These are phyloP conservation scores for Chionis minor DNA, from an alignment of 2,113 vertebrate genomes.

Conservation along the genomic window DNA sequence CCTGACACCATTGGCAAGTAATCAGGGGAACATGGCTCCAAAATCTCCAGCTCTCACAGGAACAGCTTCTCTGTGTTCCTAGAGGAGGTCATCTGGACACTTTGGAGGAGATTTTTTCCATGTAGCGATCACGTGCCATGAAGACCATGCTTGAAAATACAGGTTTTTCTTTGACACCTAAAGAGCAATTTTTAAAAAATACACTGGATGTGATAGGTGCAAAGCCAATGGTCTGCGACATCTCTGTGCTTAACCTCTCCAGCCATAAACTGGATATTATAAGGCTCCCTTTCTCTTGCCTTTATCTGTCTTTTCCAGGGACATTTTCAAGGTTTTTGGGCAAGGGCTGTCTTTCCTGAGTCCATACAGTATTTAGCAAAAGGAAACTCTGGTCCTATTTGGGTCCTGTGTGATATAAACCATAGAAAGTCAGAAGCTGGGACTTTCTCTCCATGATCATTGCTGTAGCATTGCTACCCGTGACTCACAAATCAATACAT, in stretches of 20 bases:
- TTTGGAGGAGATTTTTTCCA: not conserved
- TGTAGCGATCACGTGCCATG: not conserved
- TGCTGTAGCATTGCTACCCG: not conserved
- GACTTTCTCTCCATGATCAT: not conserved
- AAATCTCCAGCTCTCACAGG: not conserved
- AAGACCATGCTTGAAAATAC: not conserved
- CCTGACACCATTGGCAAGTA: not conserved
- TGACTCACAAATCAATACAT: not conserved
- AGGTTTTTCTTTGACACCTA: not conserved
- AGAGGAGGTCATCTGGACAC: not conserved
- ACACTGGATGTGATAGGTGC: rapidly evolving
- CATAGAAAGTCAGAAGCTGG: not conserved
- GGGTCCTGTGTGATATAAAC: not conserved
- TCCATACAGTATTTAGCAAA: not conserved
- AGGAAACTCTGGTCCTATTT: not conserved
- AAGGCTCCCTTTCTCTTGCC: not conserved
- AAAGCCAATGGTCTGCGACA: not conserved
- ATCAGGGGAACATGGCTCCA: not conserved
- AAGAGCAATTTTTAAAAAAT: not conserved
- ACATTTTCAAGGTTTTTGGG: not conserved
- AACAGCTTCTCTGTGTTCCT: not conserved
- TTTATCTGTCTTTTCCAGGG: not conserved
- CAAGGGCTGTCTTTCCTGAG: not conserved
- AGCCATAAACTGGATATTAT: not conserved
- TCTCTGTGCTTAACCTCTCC: not conserved